phyloP scores from a whole-genome alignment of 2,888 invertebrate species.

The Sisyra nigra region DNA sequence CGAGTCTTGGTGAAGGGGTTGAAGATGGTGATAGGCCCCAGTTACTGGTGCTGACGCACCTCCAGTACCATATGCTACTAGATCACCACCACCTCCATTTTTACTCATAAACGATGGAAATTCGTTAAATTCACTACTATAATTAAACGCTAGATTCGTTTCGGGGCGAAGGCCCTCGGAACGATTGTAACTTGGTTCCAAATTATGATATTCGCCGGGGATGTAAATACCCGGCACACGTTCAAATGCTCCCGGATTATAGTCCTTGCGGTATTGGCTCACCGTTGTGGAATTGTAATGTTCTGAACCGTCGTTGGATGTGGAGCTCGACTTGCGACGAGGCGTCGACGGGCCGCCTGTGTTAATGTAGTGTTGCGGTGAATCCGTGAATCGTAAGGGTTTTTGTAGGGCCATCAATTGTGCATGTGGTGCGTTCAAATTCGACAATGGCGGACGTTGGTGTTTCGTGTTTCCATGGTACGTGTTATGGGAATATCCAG shows the following conservation, averaged over 20 bases:
- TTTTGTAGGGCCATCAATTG: constrained; percentile 34
- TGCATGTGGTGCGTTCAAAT: constrained; percentile 31
- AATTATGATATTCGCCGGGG: constrained; percentile 24
- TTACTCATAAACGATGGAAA: too few relatives aligned
- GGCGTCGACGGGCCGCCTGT: constrained; percentile 37
- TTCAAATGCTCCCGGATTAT: constrained; percentile 27
- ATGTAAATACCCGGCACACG: constrained; percentile 29
- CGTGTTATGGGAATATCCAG: constrained; percentile 65
- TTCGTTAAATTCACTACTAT: constrained; percentile 13
- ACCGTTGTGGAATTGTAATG: constrained; percentile 23
- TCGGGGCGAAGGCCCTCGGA: constrained; percentile 18
- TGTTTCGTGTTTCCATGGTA: constrained; percentile 78
- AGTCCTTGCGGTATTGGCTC: constrained; percentile 26
- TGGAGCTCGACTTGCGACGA: constrained; percentile 52
- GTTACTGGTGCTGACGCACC: constrained; percentile 19
- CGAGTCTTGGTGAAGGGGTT: constrained; percentile 1
- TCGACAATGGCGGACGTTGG: constrained; percentile 39
- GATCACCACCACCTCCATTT: not conserved
- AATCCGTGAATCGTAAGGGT: constrained; percentile 58
- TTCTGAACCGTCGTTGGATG: constrained; percentile 54
- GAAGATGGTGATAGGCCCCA: constrained; percentile 9
- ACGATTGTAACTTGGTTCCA: constrained; percentile 7
- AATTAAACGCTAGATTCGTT: constrained; percentile 18
- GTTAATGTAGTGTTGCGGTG: constrained; percentile 49
- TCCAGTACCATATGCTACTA: not conserved